phyloP scores from a whole-genome alignment of 2,888 invertebrate genomes.

The Ypsolopha sequella region DNA sequence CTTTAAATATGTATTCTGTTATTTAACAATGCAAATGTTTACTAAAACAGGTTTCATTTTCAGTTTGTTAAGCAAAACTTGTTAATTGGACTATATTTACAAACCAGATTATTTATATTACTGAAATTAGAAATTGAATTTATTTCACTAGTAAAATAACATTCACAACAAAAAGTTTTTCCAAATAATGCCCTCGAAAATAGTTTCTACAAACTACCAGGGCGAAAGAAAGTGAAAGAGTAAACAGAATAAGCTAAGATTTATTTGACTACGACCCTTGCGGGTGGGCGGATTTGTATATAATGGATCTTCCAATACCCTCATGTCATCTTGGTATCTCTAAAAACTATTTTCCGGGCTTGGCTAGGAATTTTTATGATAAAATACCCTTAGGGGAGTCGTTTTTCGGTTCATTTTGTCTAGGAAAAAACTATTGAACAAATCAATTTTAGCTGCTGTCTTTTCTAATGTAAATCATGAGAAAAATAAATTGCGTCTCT shows the following conservation, averaged over 20 bases:
- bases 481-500: too few species aligned
- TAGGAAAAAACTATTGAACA: too few species aligned
- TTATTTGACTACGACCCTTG: slow-evolving; percentile 29
- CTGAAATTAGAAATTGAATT: too few species aligned
- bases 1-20: not conserved
- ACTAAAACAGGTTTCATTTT: too few species aligned
- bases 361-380: too few species aligned
- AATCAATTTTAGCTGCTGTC: too few species aligned
- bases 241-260: slow-evolving; percentile 26
- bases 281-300: slow-evolving; percentile 24
- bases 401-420: too few species aligned
- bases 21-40: not conserved
- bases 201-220: slow-evolving; percentile 15
- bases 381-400: too few species aligned
- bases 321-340: slow-evolving; percentile 33
- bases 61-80: too few species aligned
- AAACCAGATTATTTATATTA: too few species aligned
- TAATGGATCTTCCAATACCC: slow-evolving; percentile 30
- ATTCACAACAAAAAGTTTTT: not conserved
- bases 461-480: too few species aligned
- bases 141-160: not conserved
- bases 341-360: slow-evolving; percentile 2
- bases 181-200: not conserved
- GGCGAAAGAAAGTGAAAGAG: slow-evolving; percentile 18
- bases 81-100: too few species aligned